Conservation (phyloP, 2,797 vertebrate species). For the Sebastes dallii region DNA sequence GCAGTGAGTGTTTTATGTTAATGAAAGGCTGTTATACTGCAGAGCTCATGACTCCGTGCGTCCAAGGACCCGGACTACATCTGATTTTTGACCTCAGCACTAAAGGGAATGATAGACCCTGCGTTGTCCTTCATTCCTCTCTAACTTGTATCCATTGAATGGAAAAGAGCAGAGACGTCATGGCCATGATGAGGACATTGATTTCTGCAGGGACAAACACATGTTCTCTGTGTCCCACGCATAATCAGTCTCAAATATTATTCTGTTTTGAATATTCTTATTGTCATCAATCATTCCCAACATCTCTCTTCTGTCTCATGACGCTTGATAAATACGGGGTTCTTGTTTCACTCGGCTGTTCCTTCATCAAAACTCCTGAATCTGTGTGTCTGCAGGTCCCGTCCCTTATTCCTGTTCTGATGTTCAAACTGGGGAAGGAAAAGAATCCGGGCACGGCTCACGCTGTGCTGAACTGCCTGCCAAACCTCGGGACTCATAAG, state of each 20-base stretch:
- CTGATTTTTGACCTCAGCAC: conserved; percentile 15
- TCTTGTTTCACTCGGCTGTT: not conserved
- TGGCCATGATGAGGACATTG: not conserved
- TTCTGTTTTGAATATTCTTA: not conserved
- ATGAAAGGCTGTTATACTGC: conserved; percentile 49
- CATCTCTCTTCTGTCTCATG: not conserved
- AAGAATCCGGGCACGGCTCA: conserved; percentile 82
- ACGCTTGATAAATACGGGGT: not conserved
- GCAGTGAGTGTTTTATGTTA: conserved; percentile 61
- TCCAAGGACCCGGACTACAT: conserved; percentile 35
- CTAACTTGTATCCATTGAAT: not conserved
- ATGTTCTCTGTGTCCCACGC: not conserved
- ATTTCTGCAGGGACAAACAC: not conserved
- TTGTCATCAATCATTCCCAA: not conserved
- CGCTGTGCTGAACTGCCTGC: conserved; percentile 88
- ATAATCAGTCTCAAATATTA: not conserved
- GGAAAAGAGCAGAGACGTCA: not conserved
- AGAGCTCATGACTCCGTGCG: conserved; percentile 19
- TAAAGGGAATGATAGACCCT: conserved; percentile 14
- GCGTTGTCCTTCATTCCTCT: conserved; percentile 6
- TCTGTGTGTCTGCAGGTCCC: conserved; percentile 83
- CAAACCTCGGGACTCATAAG: conserved; percentile 92
- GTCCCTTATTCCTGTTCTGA: conserved; percentile 87
- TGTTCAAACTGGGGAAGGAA: conserved; percentile 89
- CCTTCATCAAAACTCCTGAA: not conserved